These are phyloP conservation scores for Drosophila paracracens DNA, from an alignment of 2,888 invertebrate species.

Conservation along the genomic window DNA sequence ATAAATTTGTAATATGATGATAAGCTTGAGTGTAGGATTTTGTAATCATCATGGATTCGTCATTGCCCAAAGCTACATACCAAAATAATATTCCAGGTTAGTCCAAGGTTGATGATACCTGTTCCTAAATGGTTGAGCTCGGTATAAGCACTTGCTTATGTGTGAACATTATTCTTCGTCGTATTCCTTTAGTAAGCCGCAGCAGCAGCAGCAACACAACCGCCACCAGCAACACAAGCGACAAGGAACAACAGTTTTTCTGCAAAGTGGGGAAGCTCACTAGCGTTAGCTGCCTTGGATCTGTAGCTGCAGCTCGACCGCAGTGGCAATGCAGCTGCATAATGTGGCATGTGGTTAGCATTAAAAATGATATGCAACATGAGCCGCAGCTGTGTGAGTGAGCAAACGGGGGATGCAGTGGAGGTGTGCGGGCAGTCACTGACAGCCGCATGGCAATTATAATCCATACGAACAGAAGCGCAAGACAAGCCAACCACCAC, in stretches of 20 bases:
- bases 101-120: slow-evolving; percentile 2
- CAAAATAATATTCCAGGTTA: slow-evolving; percentile 29
- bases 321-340: slow-evolving; percentile 78
- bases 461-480: slow-evolving; percentile 71
- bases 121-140: slow-evolving; percentile 32
- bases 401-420: neutral
- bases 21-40: neutral
- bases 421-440: slow-evolving; percentile 70
- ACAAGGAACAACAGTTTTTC: slow-evolving; percentile 24
- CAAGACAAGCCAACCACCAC: slow-evolving; percentile 15
- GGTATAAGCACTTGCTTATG: slow-evolving; percentile 72
- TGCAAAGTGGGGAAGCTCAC: slow-evolving; percentile 14
- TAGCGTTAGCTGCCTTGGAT: slow-evolving; percentile 10
- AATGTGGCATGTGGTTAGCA: slow-evolving; percentile 82
- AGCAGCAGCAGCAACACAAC: slow-evolving; percentile 24
- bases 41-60: neutral
- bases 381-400: slow-evolving; percentile 58
- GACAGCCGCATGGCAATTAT: slow-evolving; percentile 80
- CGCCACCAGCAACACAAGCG: neutral
- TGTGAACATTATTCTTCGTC: slow-evolving; percentile 78
- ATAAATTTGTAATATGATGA: neutral
- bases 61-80: neutral
- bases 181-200: slow-evolving; percentile 69
- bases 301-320: slow-evolving; percentile 56
- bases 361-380: slow-evolving; percentile 81